Base-by-base conservation (phyloP, 2,797 vertebrate genomes). In the Lophius americanus region DNA sequence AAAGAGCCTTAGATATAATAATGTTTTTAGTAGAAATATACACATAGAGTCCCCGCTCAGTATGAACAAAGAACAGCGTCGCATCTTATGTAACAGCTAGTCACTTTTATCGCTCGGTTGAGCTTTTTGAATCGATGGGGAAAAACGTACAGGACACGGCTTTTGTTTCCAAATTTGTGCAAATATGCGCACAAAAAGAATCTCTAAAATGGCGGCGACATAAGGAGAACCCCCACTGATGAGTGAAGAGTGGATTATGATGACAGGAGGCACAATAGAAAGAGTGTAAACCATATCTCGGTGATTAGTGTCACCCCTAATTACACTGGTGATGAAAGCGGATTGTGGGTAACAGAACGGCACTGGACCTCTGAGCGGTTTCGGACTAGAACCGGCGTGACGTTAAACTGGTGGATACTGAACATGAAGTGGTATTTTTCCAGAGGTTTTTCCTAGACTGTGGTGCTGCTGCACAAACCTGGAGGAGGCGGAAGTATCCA, bases 401-500 rank as follows among this genome's bases (percentile, higher is more conserved):
- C 42, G 8, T 32, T 5, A 9, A n/a, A 54, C 7, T 38, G 35
- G 33, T 13, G 7, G 53, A 73, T 0, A 7, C 35, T 12, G 7
- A 37, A 37, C 14, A n/a, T 1, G 6, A 38, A 38, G 11, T 3
- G 10, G 42, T 10, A 13, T 11, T 51, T 10, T 13, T n/a, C 38
- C 7, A 38, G 2, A 53, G 12, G 13, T 32, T 5, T 9, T 38
- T 38, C 0, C 2, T 6, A 11, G 44, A 23, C 5, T 33, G 49
- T 14, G 41, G 14, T 9, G 23, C 41, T 53, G 52, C 12, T 7
- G 35, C 0, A 10, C 59, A 5, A 76, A 98, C 96, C 94, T 98
- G 96, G 46, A 98, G 93, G 68, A 98, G 95, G 35, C 95, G 95
- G 79, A 97, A 98, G 55, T 99, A 98, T 57, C 96, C 96, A 4